Evolutionary conservation across 1,140 invertebrate genomes (phyloP), one percentile per base, ranked within the genome.

Genomic region (Brachionus manjavacas): DNA sequence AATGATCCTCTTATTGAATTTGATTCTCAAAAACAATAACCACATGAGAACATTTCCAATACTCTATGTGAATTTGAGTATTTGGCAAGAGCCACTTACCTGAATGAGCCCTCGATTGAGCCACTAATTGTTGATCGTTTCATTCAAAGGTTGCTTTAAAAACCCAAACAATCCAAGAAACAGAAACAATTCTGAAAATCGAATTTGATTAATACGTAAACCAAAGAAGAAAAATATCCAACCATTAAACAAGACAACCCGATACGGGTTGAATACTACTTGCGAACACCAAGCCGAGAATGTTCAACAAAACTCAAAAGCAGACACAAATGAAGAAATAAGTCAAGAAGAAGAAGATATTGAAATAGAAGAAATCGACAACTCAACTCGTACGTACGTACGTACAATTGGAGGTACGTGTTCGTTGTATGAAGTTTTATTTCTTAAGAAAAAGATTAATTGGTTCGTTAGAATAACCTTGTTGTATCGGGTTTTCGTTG

Each of bases 91-190:
- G 35, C 14, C 31, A 16, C 70, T 41, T 74, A 43, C 8, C 28
- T 46, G n/a, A 20, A 39, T n/a, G 70, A 39, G 12, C 31, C 31
- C 20, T 1, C 8, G 12, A 9, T 74, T 1, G 70, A 74, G 46
- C 70, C 70, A n/a, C 31, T 41, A 74, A 74, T 74, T 74, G 70
- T 74, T 41, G 70, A 43, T 43, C 12, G 70, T 39, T 74, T 74
- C 23, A 74, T 74, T 23, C 7, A 70, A 70, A 35, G 66, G 41
- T 70, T 70, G 23, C 4, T 70, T 70, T 35, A 70, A 35, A 70
- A 70, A 70, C 31, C 66, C 28, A 70, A 70, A 0, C 14, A 25
- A 41, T 70, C 66, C 66, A 35, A 39, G 66, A 70, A n/a, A 35
- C 66, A 25, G 66, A 70, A 70, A 41, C n/a, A 70, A 70, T 70